Conservation (phyloP, 2,888 invertebrate species). For the Ariolimax columbianus region DNA sequence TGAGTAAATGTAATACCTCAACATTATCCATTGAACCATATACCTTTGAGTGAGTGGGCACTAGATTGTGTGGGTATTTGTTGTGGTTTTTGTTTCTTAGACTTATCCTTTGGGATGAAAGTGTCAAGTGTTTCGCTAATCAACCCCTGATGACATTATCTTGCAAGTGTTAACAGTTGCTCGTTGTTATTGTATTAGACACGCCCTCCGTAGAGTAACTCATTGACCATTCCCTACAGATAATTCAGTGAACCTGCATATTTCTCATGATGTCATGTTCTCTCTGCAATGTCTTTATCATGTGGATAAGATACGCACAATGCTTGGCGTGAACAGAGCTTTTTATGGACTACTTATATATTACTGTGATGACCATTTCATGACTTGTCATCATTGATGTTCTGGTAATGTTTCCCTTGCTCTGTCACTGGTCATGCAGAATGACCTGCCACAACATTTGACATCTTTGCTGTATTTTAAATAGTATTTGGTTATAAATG, state of each 20-base stretch:
- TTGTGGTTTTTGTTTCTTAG: not conserved
- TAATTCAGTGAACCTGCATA: slow-evolving; percentile 30
- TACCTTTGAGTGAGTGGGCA: not conserved
- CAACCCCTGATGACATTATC: slow-evolving; percentile 9
- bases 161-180: not conserved
- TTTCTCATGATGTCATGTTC: slow-evolving; percentile 35
- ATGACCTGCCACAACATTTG: not conserved
- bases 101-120: not conserved
- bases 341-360: slow-evolving; percentile 35
- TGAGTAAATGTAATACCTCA: not conserved
- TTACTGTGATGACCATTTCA: slow-evolving; percentile 18
- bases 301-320: slow-evolving; percentile 51
- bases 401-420: slow-evolving; percentile 3
- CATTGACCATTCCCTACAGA: slow-evolving; percentile 39
- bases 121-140: not conserved
- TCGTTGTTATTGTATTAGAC: slow-evolving; percentile 8
- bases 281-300: slow-evolving; percentile 35
- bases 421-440: not conserved
- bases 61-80: not conserved
- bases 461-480: not conserved
- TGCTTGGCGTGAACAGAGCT: slow-evolving; percentile 46
- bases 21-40: not conserved
- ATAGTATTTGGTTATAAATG: not conserved
- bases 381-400: not conserved
- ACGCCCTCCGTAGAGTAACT: slow-evolving; percentile 26